Conservation (phyloP, 2,888 invertebrate species). For the Troilus luridus region DNA sequence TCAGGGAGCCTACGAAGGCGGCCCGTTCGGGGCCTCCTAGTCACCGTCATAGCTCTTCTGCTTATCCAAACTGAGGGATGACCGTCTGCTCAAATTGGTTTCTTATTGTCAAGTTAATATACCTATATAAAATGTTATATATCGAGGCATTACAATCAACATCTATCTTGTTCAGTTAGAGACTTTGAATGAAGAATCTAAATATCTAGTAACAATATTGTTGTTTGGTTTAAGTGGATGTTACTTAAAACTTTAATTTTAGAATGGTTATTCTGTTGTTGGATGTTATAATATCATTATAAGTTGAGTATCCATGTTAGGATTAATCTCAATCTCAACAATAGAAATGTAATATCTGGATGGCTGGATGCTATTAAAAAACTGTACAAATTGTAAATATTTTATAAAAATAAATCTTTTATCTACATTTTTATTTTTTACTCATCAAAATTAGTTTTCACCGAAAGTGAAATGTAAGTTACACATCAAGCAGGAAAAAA, state of each 20-base stretch:
- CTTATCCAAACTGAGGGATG: not conserved
- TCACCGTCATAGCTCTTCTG: not conserved
- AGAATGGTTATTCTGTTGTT: not conserved
- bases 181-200: not conserved
- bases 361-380: not conserved
- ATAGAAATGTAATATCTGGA: not conserved
- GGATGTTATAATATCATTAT: not conserved
- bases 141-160: not conserved
- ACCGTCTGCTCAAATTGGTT: not conserved
- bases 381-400: conserved; percentile 5
- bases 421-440: not conserved
- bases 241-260: not conserved
- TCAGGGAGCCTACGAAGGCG: not conserved
- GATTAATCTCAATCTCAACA: not conserved
- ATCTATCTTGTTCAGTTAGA: not conserved
- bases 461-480: not conserved
- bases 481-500: not conserved
- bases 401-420: not conserved
- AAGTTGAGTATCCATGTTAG: not conserved
- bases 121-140: not conserved
- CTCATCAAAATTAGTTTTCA: not conserved
- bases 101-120: not conserved
- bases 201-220: not conserved
- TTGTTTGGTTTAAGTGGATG: not conserved
- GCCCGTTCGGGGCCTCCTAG: not conserved